Conservation (phyloP, 2,113 vertebrate genomes). For the Madoqua kirkii region DNA sequence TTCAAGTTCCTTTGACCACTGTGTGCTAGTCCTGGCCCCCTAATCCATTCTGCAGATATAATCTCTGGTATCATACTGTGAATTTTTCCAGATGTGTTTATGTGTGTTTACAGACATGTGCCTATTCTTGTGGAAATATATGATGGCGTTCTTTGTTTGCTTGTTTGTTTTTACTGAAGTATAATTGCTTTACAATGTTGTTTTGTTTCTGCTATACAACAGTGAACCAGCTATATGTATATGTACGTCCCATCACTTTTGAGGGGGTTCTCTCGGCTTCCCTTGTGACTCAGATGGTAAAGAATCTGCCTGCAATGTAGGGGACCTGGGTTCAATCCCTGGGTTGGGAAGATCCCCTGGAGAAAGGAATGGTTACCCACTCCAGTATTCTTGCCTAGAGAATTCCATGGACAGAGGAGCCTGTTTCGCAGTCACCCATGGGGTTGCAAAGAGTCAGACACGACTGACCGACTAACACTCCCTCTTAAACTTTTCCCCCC, state of each 20-base stretch:
- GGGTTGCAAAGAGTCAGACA: neutral
- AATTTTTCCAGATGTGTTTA: neutral
- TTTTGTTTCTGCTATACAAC: neutral
- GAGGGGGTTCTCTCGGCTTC: neutral
- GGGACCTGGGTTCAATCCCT: neutral
- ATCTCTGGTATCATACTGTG: neutral
- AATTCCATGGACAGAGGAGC: neutral
- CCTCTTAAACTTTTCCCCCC: neutral
- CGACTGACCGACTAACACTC: neutral
- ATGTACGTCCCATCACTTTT: neutral
- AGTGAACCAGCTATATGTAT: neutral
- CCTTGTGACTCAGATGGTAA: neutral
- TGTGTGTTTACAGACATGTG: neutral
- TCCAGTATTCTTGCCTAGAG: neutral
- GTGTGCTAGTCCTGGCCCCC: too few relatives aligned
- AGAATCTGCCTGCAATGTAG: neutral
- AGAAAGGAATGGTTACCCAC: neutral
- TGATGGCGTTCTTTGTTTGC: neutral
- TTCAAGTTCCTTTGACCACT: neutral
- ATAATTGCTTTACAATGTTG: neutral
- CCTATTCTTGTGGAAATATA: neutral
- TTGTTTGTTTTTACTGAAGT: neutral
- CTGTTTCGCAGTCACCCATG: rapidly evolving
- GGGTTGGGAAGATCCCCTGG: neutral
- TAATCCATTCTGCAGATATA: neutral